Base-by-base conservation (phyloP, 2,888 invertebrate genomes). In the Lysandra coridon region DNA sequence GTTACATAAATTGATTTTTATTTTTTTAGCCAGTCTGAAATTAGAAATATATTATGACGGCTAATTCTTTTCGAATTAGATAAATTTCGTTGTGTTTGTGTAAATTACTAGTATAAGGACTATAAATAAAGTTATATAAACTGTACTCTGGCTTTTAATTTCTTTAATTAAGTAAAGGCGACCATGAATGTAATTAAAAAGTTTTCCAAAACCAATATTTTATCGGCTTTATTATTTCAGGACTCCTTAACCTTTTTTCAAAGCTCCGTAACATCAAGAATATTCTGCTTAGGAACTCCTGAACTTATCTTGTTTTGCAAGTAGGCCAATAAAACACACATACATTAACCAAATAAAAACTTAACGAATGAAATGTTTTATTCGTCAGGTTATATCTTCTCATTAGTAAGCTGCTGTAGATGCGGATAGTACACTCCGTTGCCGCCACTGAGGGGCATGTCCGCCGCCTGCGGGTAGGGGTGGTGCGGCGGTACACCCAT, bases 21-120 rank as follows among this genome's bases (percentile, higher is more conserved):
- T 69, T 69, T 69, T 69, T 69, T 33, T 69, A 17, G 69, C 37
- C 69, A 33, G 33, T 33, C 69, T 69, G 33, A 33, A 79, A 37
- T 37, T 37, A 37, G 37, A 37, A 37, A 80, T 12, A 77, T 53
- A 74, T 79, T 78, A 69, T 81, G 79, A 79, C 78, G 73, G 57
- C 80, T 80, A 81, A 79, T 76, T 81, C 79, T 76, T 79, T 78
- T 85, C 86, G 87, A 86, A 88, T 89, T 88, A 89, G 87, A 86
- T 85, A 91, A 89, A 85, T 90, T 90, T 90, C 92, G 93, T 94
- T 93, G 92, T 91, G 93, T 93, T 94, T 93, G 92, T 93, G 89
- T 92, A 93, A 91, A 92, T 92, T 93, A 91, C 91, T 86, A 90
- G 88, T 89, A 90, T 89, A 90, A 87, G 80, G 85, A 91, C 87